Evolutionary conservation across 1,140 invertebrate genomes (phyloP), one percentile per base, ranked within the genome.

Genomic region (Drosophila burlai): DNA sequence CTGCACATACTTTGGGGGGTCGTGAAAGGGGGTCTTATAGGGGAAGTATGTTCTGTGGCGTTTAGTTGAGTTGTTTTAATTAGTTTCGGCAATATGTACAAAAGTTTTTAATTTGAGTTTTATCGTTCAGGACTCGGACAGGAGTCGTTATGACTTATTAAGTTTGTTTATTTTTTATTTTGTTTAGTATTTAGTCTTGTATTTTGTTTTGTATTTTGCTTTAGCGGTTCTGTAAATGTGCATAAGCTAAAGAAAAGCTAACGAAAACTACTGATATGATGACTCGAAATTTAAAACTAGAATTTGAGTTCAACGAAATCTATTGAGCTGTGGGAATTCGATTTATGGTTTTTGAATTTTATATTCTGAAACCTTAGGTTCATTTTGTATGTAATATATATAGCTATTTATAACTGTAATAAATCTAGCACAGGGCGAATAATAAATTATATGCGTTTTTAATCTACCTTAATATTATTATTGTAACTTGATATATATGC

Each of bases 11-110:
- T 52, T 68, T 49, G 8, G 42, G 42, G 26, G 46, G 29, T 21
- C 63, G 45, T 36, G 34, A 26, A 15, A 24, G 38, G 34, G 31
- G 49, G 43, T n/a, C 31, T 58, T 16, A n/a, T 34, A 36, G 42
- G 9, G 42, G 26, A 40, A 26, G 50, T 77, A 40, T 61, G 21
- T 52, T 79, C 50, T 54, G 42, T 47, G 61, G 46, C 46, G 31
- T 60, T 64, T 52, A 47, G 61, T 83, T 81, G 52, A 62, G 61
- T 64, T 76, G 31, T 63, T 43, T 65, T 50, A 64, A 72, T 80
- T 61, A 62, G 62, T 67, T 80, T 62, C 47, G 24, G 45, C 29
- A 69, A 38, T 76, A 81, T 84, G 49, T 76, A 80, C 62, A 83
- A 54, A 68, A 59, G 66, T 68, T 83, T 62, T 42, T 62, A 63